These are phyloP conservation scores for Ptyas mucosa DNA, from an alignment of 2,113 vertebrate genomes.

Conservation along the genomic window DNA sequence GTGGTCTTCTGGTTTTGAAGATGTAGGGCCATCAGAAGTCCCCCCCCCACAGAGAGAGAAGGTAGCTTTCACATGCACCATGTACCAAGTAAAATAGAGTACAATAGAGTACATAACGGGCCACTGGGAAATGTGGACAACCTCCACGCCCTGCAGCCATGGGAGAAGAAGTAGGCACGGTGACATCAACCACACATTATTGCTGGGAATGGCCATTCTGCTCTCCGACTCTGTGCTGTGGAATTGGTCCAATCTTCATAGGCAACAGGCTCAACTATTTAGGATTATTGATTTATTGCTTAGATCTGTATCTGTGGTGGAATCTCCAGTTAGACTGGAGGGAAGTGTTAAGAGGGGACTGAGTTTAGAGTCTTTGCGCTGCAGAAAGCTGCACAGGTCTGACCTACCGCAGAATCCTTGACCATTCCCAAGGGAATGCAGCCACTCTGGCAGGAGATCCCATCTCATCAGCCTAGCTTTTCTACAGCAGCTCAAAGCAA, in stretches of 20 bases:
- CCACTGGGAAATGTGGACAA: background rate
- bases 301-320: no score
- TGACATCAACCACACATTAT: background rate
- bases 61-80: background rate
- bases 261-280: background rate
- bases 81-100: no score
- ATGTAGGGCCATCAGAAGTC: constrained; percentile 21
- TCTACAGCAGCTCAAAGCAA: no score
- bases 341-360: no score
- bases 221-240: background rate
- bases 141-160: background rate
- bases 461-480: no score
- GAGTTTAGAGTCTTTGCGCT: no score
- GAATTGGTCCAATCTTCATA: background rate
- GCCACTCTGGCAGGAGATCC: no score
- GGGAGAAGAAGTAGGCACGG: background rate
- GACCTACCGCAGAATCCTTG: no score
- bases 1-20: constrained; percentile 42
- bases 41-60: constrained; percentile 16
- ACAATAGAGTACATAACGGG: background rate
- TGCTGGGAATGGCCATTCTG: background rate
- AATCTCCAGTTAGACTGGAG: no score
- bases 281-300: background rate
- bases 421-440: no score
- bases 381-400: no score